A percentile compares a stretch with the other conserved stretches of the same genome.
Evolutionary conservation across 2,113 vertebrate species (phyloP).

Genomic region (Neolamprologus hecqui): DNA sequence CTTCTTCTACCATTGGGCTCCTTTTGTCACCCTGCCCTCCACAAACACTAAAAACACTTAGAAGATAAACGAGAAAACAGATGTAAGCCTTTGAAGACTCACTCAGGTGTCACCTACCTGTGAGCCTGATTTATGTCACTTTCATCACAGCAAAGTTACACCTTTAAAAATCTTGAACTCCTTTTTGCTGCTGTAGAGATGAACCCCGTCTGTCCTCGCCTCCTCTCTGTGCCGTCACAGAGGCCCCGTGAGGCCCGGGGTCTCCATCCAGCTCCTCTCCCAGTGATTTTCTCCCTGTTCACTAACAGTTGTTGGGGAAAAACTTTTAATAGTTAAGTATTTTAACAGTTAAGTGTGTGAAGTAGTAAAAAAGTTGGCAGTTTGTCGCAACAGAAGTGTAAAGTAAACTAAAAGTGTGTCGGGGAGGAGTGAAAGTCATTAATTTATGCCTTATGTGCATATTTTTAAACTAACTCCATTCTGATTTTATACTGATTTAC

Average conservation of each 20-base stretch:
- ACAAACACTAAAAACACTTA: neutral
- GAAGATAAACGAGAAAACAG: constrained; percentile 14
- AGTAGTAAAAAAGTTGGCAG: neutral
- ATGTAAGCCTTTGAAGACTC: constrained; percentile 4
- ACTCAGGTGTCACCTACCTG: neutral
- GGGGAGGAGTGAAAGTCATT: neutral
- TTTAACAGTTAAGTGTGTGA: neutral
- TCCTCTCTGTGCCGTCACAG: neutral
- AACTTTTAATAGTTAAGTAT: neutral
- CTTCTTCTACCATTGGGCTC: neutral
- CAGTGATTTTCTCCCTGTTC: neutral
- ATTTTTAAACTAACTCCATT: neutral
- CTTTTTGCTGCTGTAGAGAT: neutral
- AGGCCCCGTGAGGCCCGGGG: neutral
- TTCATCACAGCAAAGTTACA: neutral
- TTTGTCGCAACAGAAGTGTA: neutral
- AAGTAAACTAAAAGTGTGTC: neutral
- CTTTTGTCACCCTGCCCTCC: neutral
- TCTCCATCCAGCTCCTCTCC: neutral
- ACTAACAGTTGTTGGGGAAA: neutral
- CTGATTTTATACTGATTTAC: neutral
- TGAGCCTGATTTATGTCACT: neutral
- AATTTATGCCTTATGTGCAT: neutral
- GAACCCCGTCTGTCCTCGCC: neutral
- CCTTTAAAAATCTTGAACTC: neutral